Percentiles rank a stretch among this genome's conserved stretches.
Conservation (phyloP, 2,888 invertebrate species). For the Drosophila infuscata region DNA sequence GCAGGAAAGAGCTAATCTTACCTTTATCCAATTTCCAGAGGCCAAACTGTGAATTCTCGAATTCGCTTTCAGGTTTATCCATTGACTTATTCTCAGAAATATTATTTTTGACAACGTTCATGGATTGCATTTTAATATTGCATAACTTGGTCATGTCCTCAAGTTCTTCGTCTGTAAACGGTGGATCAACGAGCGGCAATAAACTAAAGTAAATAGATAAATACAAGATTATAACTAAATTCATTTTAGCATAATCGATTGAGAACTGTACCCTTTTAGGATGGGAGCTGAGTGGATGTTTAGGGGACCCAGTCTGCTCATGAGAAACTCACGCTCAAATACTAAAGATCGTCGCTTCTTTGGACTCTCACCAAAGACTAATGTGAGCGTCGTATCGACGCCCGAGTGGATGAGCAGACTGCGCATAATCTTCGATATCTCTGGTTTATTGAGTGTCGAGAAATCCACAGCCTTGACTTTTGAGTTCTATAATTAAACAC, state of each 20-base stretch:
- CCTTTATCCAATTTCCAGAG: slow-evolving; percentile 79
- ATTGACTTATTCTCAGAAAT: not conserved
- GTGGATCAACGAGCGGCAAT: slow-evolving; percentile 75
- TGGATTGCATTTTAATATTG: slow-evolving; percentile 33
- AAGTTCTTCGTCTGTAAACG: slow-evolving; percentile 56
- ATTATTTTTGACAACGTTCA: not conserved
- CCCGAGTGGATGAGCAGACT: slow-evolving; percentile 72
- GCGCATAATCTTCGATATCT: slow-evolving; percentile 70
- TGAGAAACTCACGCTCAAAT: slow-evolving; percentile 75
- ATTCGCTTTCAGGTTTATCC: not conserved
- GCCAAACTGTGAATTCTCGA: slow-evolving; percentile 49
- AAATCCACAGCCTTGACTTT: slow-evolving; percentile 65
- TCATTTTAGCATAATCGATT: not conserved
- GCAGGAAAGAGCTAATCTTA: slow-evolving; percentile 18
- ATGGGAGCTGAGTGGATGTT: slow-evolving; percentile 75
- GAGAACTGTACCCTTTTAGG: slow-evolving; percentile 69
- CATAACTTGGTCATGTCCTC: slow-evolving; percentile 59
- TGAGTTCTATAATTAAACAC: slow-evolving; percentile 66
- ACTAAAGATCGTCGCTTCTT: slow-evolving; percentile 79
- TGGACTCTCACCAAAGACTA: slow-evolving; percentile 81
- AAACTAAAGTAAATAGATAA: slow-evolving; percentile 59
- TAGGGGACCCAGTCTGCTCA: slow-evolving; percentile 62
- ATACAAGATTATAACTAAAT: too few relatives aligned
- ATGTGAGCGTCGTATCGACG: slow-evolving; percentile 72
- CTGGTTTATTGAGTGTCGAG: slow-evolving; percentile 65